Evolutionary conservation across 2,888 invertebrate genomes (phyloP), one percentile per base, ranked within the genome.

Genomic region (Furcula furcula): DNA sequence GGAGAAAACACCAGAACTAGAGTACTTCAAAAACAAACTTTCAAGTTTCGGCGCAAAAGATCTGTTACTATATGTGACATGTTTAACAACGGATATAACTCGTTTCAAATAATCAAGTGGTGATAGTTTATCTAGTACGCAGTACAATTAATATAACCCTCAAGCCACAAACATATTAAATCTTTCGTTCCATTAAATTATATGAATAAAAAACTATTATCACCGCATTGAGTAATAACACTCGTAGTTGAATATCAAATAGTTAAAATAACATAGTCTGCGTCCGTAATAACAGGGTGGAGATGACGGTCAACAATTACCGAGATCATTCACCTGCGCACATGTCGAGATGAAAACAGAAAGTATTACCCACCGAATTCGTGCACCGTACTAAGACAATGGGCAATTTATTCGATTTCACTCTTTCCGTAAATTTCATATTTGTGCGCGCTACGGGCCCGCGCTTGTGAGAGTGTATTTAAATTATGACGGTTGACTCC

Each of bases 381-480:
- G 82, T 78, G 81, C 85, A 83, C 71, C 76, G 75, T 70, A 63
- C 60, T 56, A 62, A 68, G 55, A 85, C 85, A 86, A 88, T 86
- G 77, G 80, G 63, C 80, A 87, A 85, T 85, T 86, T 81, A 81
- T 82, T 74, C 79, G 81, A 82, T 88, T 86, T 84, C 86, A 84
- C 86, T 85, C 70, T 81, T 83, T 81, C 72, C 76, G 72, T 69
- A 74, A 81, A 79, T 82, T 81, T 81, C 76, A 80, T 80, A 81
- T 78, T 77, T 81, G 59, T 73, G 60, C 50, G 51, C 49, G 58
- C 57, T 46, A 40, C 38, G 43, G 34, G 31, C 46, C 32, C 41
- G 46, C 31, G 43, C 33, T 50, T 49, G 56, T 44, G 59, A 58
- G 59, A 55, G 55, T 45, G 55, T 52, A 48, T 39, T 46, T 55